Conservation (phyloP, 2,797 vertebrate species). For the Clarias pachynema region DNA sequence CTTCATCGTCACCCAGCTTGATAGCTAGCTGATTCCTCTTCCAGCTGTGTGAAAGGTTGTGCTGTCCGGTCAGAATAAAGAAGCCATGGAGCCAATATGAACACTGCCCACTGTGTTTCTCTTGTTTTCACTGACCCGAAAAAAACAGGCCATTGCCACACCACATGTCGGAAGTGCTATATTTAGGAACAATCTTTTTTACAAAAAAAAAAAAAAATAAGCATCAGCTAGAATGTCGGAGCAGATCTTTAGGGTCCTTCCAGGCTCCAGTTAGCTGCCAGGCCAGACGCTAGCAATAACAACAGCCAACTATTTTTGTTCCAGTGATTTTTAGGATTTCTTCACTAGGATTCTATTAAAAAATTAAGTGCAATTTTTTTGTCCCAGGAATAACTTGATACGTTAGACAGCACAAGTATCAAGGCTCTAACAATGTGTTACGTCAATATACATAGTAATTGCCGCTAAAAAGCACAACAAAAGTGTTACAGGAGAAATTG, state of each 20-base stretch:
- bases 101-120: conserved; percentile 75
- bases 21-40: conserved; percentile 9
- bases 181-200: conserved; percentile 70
- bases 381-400: conserved; percentile 1
- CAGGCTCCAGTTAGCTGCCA: conserved; percentile 34
- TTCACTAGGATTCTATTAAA: neutral
- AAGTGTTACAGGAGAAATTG: neutral
- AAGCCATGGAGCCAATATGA: conserved; percentile 65
- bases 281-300: conserved; percentile 51
- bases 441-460: conserved; percentile 30
- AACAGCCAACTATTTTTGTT: conserved; percentile 52
- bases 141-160: conserved; percentile 67
- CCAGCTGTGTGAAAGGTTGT: conserved; percentile 38
- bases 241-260: conserved; percentile 31
- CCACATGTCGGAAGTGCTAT: conserved; percentile 77
- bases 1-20: conserved; percentile 1
- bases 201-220: conserved; percentile 66
- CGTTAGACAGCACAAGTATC: neutral
- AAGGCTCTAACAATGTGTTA: neutral
- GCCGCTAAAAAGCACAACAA: neutral
- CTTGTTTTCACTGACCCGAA: conserved; percentile 62
- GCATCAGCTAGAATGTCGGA: conserved; percentile 55
- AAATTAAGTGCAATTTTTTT: neutral
- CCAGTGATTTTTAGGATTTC: conserved; percentile 15
- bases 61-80: conserved; percentile 49